Evolutionary conservation across 1,140 invertebrate genomes (phyloP).

Genomic region (Papilio polyxenes): DNA sequence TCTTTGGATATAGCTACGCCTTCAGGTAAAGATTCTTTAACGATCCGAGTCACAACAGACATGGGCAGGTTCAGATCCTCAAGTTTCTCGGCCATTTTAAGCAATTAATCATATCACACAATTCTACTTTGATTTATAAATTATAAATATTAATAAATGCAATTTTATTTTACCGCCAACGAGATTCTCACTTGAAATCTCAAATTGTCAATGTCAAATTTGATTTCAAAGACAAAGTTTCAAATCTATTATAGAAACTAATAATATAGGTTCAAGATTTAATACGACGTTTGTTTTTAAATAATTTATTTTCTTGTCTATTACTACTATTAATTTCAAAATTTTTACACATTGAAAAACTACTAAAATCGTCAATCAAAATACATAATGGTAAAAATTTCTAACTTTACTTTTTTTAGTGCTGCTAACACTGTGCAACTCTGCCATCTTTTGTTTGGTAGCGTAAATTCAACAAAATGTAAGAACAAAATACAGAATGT

Average conservation of each 20-base stretch:
- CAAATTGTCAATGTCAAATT: slow-evolving; percentile 8
- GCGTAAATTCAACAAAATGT: not conserved
- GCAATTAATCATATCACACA: slow-evolving; percentile 8
- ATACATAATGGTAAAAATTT: not conserved
- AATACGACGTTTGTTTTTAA: not conserved
- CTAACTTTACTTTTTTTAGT: not conserved
- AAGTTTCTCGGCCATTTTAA: slow-evolving; percentile 73
- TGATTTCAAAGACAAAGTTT: not conserved
- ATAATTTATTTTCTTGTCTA: not conserved
- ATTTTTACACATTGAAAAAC: not conserved
- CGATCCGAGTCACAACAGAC: slow-evolving; percentile 92
- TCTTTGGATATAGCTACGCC: slow-evolving; percentile 90
- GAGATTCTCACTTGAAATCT: not conserved
- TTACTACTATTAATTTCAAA: not conserved
- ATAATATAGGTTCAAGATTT: not conserved
- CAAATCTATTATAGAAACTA: not conserved
- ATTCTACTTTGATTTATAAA: not conserved
- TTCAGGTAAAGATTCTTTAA: slow-evolving; percentile 94
- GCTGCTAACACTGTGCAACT: not conserved
- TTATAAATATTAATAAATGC: not conserved
- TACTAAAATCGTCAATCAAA: too few relatives aligned
- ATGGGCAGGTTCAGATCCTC: slow-evolving; percentile 94
- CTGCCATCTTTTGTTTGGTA: not conserved
- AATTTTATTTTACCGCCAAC: slow-evolving; percentile 33
- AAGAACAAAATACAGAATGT: not conserved